Evolutionary conservation across 2,113 vertebrate species (phyloP).

Genomic region (Meriones unguiculatus): DNA sequence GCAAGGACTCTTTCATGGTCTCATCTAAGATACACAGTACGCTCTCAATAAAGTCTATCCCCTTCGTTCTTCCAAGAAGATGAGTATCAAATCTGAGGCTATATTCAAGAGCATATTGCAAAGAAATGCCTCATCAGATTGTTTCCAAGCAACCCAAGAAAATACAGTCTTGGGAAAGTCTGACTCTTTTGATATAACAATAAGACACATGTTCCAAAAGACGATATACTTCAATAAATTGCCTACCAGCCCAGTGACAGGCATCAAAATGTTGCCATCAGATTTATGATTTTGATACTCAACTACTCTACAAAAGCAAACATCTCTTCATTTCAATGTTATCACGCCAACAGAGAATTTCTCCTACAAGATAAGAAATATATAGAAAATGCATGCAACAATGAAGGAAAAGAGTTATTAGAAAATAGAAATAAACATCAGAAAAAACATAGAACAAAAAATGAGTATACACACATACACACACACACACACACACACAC

Average conservation of each 20-base stretch:
- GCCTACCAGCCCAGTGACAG: conserved; percentile 21
- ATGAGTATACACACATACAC: background rate
- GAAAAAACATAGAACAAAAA: background rate
- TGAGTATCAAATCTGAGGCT: background rate
- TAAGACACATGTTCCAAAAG: conserved; percentile 53
- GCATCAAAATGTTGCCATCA: conserved; percentile 46
- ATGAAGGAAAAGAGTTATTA: background rate
- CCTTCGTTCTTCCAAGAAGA: conserved; percentile 33
- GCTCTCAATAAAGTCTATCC: background rate
- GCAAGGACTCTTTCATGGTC: background rate
- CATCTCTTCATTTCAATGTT: conserved; percentile 50
- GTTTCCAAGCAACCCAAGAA: background rate
- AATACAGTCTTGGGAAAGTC: conserved; percentile 61
- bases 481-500: background rate
- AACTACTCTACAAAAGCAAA: conserved; percentile 62
- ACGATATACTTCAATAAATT: conserved; percentile 55
- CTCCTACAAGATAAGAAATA: background rate
- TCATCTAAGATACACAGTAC: background rate
- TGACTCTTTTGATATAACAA: conserved; percentile 5
- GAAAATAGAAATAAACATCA: conserved; percentile 55
- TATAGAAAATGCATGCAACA: conserved; percentile 13
- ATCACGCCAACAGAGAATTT: background rate
- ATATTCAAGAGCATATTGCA: background rate
- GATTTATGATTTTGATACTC: conserved; percentile 68
- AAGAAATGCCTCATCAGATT: background rate